A percentile compares a stretch with the other conserved stretches of the same genome.
phyloP scores from a whole-genome alignment of 2,113 vertebrate species.

The Bufo bufo region DNA sequence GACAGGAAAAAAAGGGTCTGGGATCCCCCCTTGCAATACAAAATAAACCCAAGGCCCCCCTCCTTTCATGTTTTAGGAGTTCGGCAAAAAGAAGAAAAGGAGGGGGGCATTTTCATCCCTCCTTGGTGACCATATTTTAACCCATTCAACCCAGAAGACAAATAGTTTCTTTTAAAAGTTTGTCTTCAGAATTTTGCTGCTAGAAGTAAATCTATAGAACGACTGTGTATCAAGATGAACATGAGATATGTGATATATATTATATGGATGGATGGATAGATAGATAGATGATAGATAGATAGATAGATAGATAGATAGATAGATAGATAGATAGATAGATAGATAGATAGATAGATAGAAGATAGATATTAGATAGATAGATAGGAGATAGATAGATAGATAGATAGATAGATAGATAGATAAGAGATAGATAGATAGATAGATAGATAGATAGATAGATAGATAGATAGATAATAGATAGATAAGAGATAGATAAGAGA shows the following conservation, averaged over 20 bases:
- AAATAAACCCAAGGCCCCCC: constrained; percentile 23
- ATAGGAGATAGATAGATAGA: neutral
- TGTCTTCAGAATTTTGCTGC: neutral
- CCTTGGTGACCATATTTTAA: constrained; percentile 24
- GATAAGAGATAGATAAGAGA: too few species aligned
- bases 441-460: neutral
- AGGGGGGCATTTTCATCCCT: neutral
- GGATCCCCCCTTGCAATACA: constrained; percentile 38
- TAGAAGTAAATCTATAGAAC: neutral
- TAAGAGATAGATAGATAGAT: constrained; percentile 6
- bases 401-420: neutral
- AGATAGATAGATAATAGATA: neutral
- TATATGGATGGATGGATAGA: neutral
- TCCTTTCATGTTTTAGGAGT: constrained; percentile 37
- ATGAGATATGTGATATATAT: neutral
- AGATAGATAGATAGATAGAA: neutral
- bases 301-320: constrained; percentile 3
- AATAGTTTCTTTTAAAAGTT: constrained; percentile 1
- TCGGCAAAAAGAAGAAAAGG: constrained; percentile 20
- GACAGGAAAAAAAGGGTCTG: constrained; percentile 41
- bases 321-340: neutral
- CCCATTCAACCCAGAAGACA: neutral
- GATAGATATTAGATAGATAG: neutral
- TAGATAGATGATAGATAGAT: neutral
- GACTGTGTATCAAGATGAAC: neutral